These are phyloP conservation scores for Micromussa lordhowensis DNA, from an alignment of 92 coral and sea anemone species.

Conservation along the genomic window DNA sequence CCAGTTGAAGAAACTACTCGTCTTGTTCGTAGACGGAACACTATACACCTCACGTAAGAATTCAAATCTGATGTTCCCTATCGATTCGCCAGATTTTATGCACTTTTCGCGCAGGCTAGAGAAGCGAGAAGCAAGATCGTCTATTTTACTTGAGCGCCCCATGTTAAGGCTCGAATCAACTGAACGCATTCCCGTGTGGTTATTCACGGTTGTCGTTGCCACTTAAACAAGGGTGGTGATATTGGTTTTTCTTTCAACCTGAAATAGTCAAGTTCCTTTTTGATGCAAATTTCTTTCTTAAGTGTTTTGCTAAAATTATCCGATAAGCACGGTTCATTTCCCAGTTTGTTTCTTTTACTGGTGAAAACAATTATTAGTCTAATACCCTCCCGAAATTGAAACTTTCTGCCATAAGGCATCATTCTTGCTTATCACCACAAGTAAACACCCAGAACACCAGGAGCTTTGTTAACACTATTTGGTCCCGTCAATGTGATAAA, in stretches of 20 bases:
- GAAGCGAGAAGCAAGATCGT: conserved; percentile 63
- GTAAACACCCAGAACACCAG: background rate
- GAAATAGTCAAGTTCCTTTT: background rate
- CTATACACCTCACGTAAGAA: conserved; percentile 48
- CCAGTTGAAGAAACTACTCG: conserved; percentile 31
- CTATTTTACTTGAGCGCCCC: conserved; percentile 53
- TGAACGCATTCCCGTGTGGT: background rate
- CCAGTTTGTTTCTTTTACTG: background rate
- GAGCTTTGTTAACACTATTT: background rate
- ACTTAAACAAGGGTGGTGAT: background rate
- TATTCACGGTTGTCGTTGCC: background rate
- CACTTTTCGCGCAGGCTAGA: conserved; percentile 71
- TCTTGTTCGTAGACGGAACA: conserved; percentile 4
- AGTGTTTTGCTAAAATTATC: background rate
- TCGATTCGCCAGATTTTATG: conserved; percentile 57
- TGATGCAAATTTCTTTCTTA: background rate
- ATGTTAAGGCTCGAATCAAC: conserved; percentile 9
- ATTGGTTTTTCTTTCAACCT: background rate
- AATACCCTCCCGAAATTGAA: background rate
- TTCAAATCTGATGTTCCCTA: conserved; percentile 67
- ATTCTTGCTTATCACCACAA: background rate
- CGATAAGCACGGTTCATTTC: background rate
- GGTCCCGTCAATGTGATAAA: background rate
- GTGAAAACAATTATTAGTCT: background rate
- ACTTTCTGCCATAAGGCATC: background rate